phyloP scores from a whole-genome alignment of 92 coral and sea anemone genomes.

The Anthopleura xanthogrammica region DNA sequence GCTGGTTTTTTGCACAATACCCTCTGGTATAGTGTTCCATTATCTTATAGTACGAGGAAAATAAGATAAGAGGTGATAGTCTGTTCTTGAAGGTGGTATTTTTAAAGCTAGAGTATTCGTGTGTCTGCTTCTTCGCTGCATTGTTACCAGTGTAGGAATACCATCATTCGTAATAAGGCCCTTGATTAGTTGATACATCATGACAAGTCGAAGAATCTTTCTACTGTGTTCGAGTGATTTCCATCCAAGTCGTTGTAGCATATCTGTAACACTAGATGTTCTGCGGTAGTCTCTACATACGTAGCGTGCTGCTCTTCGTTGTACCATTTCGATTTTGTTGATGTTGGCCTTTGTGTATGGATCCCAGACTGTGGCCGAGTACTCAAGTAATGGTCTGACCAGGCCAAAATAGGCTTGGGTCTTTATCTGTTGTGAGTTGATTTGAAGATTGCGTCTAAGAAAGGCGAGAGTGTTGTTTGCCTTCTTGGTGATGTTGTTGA shows the following conservation, averaged over 20 bases:
- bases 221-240: constrained; percentile 8
- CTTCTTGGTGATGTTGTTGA: constrained; percentile 19
- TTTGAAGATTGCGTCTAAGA: constrained; percentile 10
- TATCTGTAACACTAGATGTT: constrained; percentile 2
- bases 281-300: constrained; percentile 5
- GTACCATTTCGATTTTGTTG: constrained; percentile 22
- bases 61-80: too few relatives aligned
- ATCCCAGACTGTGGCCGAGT: constrained; percentile 24
- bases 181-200: constrained; percentile 18
- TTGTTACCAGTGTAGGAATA: background rate
- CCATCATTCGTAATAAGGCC: constrained; percentile 22
- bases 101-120: background rate
- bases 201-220: background rate
- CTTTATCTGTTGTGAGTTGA: background rate
- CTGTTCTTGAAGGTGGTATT: too few relatives aligned
- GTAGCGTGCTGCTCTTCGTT: constrained; percentile 29
- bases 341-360: constrained; percentile 18
- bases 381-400: constrained; percentile 25
- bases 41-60: too few relatives aligned
- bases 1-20: too few relatives aligned
- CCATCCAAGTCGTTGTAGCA: constrained; percentile 18
- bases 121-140: constrained; percentile 20
- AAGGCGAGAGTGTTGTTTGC: constrained; percentile 32
- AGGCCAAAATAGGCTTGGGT: constrained; percentile 25
- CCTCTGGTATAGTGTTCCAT: too few relatives aligned